Base-by-base conservation (phyloP, 2,113 vertebrate species). In the Abramis brama region DNA sequence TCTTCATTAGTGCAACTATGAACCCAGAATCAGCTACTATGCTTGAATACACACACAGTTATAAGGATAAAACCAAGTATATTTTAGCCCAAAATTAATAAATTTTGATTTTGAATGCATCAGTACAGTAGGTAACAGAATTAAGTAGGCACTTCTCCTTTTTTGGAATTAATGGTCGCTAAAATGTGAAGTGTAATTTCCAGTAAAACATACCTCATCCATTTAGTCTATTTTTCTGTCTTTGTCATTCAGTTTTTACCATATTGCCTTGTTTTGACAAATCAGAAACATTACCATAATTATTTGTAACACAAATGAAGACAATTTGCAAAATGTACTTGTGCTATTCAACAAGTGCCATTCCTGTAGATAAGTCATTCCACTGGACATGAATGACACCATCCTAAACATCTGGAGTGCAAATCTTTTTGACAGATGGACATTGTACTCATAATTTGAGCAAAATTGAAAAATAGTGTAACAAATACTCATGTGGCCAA, bases 341-440 rank as follows among this genome's bases (percentile, higher is more conserved):
- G 52, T 57, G 39, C 39, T 33, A 84, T 84, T 80, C 60, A 39
- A 19, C 36, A 77, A 66, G 39, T 50, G 82, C 47, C 47, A 84
- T 86, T 80, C 60, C 81, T 3, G 36, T 15, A 36, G 19, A 57
- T 57, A 57, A 57, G 25, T 55, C 57, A 59, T 68, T 62, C 59
- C 78, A 73, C 59, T 57, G 50, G 71, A 50, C 23, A 25, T 71
- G 2, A 82, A 47, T 59, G 9, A 52, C 36, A 59, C 21, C 43
- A 36, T n/a, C 62, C 64, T n/a, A 19, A 78, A 76, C 84, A 91
- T 88, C 90, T 93, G 91, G 89, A 92, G 91, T 88, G 79, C 47
- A 57, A 70, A n/a, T 25, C 85, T 86, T 71, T 89, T 45, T 62
- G 88, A 74, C 73, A 90, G 88, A 85, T 55, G 5, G 62, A 62